Percentiles rank a stretch among this genome's conserved stretches.
These are phyloP conservation scores for Holothuria leucospilota DNA, from an alignment of 53 echinoderm and acorn worm genomes.

Conservation along the genomic window DNA sequence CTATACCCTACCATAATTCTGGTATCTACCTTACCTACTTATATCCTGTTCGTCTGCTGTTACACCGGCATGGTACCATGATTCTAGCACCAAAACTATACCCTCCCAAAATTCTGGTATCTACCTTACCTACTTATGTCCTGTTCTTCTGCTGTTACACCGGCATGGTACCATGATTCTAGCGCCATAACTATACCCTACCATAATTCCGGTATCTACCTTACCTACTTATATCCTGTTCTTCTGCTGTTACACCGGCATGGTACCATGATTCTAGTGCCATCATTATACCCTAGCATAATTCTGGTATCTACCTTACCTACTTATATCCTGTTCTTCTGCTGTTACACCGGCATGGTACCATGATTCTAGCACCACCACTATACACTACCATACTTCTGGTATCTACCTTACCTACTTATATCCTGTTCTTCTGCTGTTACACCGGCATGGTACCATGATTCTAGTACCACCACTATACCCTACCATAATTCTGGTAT, in stretches of 20 bases:
- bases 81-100: too few species aligned
- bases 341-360: slow-evolving; percentile 85
- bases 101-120: not conserved
- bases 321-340: slow-evolving; percentile 98
- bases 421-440: slow-evolving; percentile 98
- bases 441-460: slow-evolving; percentile 78
- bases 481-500: not conserved
- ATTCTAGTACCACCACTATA: not conserved
- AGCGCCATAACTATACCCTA: not conserved
- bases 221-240: slow-evolving; percentile 96
- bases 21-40: slow-evolving; percentile 69
- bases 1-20: not conserved
- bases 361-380: not conserved
- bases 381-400: not conserved
- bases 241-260: slow-evolving; percentile 91
- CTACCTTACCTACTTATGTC: slow-evolving; percentile 86
- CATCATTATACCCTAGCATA: not conserved
- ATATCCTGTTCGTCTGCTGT: slow-evolving; percentile 98
- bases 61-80: slow-evolving; percentile 78
- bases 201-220: not conserved
- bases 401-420: slow-evolving; percentile 69
- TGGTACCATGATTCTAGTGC: not conserved
- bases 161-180: slow-evolving; percentile 55
- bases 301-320: slow-evolving; percentile 41
- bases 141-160: slow-evolving; percentile 95